These are phyloP conservation scores for Parelbella ahira DNA, from an alignment of 2,888 invertebrate species.

Conservation along the genomic window DNA sequence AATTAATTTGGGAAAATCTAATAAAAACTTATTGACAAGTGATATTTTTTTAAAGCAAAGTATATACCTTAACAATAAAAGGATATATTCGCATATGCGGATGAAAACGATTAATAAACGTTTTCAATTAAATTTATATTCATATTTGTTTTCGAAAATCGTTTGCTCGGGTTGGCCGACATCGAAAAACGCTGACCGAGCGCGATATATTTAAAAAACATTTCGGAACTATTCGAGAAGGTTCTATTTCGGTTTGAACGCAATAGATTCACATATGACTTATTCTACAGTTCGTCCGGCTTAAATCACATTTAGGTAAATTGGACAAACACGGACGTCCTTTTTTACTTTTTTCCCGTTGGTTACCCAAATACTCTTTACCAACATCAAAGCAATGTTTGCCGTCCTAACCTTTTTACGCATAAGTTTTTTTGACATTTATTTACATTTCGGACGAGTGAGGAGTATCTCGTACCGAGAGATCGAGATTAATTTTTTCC, in stretches of 20 bases:
- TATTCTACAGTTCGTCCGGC: no score
- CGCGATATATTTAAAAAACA: conserved; percentile 69
- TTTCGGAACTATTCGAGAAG: no score
- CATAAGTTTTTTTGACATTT: not conserved
- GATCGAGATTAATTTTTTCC: no score
- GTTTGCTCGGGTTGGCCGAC: not conserved
- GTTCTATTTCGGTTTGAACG: conserved; percentile 38
- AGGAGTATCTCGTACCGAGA: no score
- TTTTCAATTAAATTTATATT: conserved; percentile 1
- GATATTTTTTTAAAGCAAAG: no score
- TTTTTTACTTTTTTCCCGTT: no score
- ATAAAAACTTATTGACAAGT: no score
- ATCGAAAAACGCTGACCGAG: conserved; percentile 46
- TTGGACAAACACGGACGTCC: conserved; percentile 6
- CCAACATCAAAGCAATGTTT: conserved; percentile 1
- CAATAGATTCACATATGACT: conserved; percentile 2
- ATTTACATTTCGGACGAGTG: no score
- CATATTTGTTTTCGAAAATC: conserved; percentile 4
- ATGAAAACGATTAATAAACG: not conserved
- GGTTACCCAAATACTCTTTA: conserved; percentile 5
- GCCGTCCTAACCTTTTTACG: not conserved
- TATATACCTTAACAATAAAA: no score
- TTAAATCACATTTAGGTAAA: conserved; percentile 5
- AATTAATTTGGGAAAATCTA: no score
- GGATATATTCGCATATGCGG: not conserved